A percentile compares a stretch with the other conserved stretches of the same genome.
Conservation (phyloP, 2,113 vertebrate genomes). For the Podarcis cretensis region DNA sequence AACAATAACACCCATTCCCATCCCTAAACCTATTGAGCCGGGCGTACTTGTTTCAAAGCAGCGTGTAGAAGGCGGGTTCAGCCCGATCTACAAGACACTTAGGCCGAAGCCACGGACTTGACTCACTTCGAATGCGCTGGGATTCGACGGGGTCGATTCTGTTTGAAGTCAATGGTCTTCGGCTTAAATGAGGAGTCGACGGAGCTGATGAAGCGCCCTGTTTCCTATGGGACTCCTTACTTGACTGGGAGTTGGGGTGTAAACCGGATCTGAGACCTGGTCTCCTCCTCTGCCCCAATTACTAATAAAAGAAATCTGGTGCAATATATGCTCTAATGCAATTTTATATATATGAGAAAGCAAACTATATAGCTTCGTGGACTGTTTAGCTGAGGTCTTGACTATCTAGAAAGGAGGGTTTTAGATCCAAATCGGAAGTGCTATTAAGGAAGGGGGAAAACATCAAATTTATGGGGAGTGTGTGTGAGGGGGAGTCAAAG, state of each 20-base stretch:
- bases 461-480: background rate
- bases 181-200: background rate
- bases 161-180: background rate
- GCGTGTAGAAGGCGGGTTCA: background rate
- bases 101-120: background rate
- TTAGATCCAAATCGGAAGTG: background rate
- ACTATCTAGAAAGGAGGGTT: background rate
- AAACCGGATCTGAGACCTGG: background rate
- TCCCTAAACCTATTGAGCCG: background rate
- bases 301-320: constrained; percentile 14
- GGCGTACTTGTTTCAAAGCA: background rate
- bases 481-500: background rate
- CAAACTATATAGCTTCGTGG: background rate
- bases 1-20: background rate
- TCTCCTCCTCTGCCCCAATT: background rate
- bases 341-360: constrained; percentile 10
- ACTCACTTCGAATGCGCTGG: background rate
- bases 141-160: background rate
- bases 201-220: background rate
- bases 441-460: background rate
- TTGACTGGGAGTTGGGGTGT: background rate
- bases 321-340: constrained; percentile 22
- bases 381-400: constrained; percentile 16
- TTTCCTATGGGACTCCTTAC: background rate
- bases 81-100: background rate